Evolutionary conservation across 2,113 vertebrate species (phyloP), one percentile per base, ranked within the genome.

Genomic region (Hucho hucho): DNA sequence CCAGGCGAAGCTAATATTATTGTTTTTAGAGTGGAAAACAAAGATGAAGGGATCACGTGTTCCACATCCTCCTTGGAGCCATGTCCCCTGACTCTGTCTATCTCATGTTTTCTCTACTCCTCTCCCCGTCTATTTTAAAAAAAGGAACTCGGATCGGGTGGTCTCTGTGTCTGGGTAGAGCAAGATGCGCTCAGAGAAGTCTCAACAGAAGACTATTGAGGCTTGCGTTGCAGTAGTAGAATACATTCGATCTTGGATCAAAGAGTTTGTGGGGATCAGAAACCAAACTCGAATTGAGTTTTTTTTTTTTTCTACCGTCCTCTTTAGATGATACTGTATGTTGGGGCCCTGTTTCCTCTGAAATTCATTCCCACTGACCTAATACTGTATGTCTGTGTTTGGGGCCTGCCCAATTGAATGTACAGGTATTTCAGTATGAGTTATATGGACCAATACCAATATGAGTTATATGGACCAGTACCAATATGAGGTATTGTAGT

Each of bases 61-160:
- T 86, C 80, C 79, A 74, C 77, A 84, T 87, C 78, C 6, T 64
- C 79, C 78, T 75, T 70, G 72, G 16, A 5, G 63, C 12, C 29
- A 72, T 70, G 76, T 89, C 87, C 82, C 84, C 68, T 82, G 82
- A 66, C 80, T 78, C 79, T 11, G 7, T 43, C 37, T 43, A 43
- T 43, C 37, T 43, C 37, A 11, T 11, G 37, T 43, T 69, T 70
- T 53, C 49, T 53, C 37, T 43, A 71, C 79, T 75, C 64, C 84
- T 75, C 77, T 75, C 46, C 77, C 77, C 58, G 73, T 84, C 87
- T 87, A 90, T 88, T 91, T 91, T 43, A 9, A 43, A 89, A 88
- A 87, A 75, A 58, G 16, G 75, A 85, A 59, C 67, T 43, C 37
- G 2, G 37, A 43, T 43, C 37, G 2, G 37, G 9, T 43, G 37